These are phyloP conservation scores for Plestiodon gilberti DNA, from an alignment of 2,113 vertebrate species.

Conservation along the genomic window DNA sequence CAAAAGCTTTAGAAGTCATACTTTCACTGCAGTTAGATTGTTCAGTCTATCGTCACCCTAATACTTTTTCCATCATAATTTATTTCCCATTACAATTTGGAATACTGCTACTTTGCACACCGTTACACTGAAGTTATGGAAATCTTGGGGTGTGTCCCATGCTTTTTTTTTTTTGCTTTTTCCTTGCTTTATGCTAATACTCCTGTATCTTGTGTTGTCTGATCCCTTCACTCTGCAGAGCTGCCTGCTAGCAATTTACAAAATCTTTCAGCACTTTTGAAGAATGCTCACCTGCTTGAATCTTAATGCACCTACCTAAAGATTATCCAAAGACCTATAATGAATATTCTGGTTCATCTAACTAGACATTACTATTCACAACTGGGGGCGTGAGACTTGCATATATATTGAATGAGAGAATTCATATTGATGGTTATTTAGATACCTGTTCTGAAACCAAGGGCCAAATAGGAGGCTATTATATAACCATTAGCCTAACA, in stretches of 20 bases:
- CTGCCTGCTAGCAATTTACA: conserved; percentile 27
- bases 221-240: conserved; percentile 44
- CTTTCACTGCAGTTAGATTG: no score
- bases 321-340: conserved; percentile 59
- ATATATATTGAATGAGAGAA: conserved; percentile 66
- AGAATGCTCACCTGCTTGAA: conserved; percentile 56
- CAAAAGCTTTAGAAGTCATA: no score
- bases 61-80: background rate
- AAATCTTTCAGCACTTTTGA: conserved; percentile 50
- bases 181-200: background rate
- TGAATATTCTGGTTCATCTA: conserved; percentile 63
- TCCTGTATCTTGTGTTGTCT: conserved; percentile 24
- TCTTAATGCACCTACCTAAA: conserved; percentile 57
- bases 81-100: background rate
- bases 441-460: conserved; percentile 66
- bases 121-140: background rate
- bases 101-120: background rate
- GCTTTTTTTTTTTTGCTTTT: conserved; percentile 1
- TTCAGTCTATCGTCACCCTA: background rate
- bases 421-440: conserved; percentile 69
- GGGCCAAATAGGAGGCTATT: conserved; percentile 45
- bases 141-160: background rate
- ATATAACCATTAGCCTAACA: conserved; percentile 64
- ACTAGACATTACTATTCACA: conserved; percentile 72
- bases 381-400: conserved; percentile 48